A percentile compares a stretch with the other conserved stretches of the same genome.
Evolutionary conservation across 1,140 invertebrate genomes (phyloP).

Genomic region (Platyura marginata): DNA sequence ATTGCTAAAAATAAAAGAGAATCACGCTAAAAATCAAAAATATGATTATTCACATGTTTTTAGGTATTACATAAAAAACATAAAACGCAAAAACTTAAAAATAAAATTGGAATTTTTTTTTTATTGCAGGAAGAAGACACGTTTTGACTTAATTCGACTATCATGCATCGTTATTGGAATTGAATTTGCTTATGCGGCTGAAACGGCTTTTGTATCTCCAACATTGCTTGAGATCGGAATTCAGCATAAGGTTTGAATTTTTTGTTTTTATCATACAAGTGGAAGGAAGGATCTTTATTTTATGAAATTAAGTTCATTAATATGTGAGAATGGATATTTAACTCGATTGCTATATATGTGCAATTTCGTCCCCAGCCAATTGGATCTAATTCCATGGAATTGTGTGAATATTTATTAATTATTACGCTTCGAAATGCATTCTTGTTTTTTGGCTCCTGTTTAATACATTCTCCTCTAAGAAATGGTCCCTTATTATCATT

Average conservation of each 20-base stretch:
- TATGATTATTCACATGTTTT: conserved; percentile 29
- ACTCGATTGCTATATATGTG: too few relatives aligned
- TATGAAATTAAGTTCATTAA: too few relatives aligned
- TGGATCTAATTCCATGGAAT: too few relatives aligned
- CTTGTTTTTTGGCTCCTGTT: too few relatives aligned
- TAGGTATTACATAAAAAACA: conserved; percentile 11
- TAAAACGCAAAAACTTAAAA: background rate
- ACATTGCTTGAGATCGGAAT: conserved; percentile 63
- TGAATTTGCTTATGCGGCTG: conserved; percentile 76
- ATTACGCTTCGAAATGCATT: too few relatives aligned
- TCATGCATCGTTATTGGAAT: conserved; percentile 72
- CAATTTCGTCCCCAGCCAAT: too few relatives aligned
- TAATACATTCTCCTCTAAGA: too few relatives aligned
- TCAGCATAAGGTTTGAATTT: conserved; percentile 43
- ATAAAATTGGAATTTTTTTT: background rate
- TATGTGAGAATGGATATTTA: too few relatives aligned
- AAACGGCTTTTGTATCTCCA: conserved; percentile 74
- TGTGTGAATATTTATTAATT: too few relatives aligned
- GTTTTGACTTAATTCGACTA: conserved; percentile 47
- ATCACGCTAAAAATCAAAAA: conserved; percentile 17
- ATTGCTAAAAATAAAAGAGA: conserved; percentile 19
- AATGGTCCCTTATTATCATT: too few relatives aligned
- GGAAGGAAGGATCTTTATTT: too few relatives aligned
- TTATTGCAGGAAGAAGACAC: conserved; percentile 37
- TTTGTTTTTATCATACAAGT: too few relatives aligned